Percentiles rank a stretch among this genome's conserved stretches.
phyloP scores from a whole-genome alignment of 2,888 invertebrate genomes.

The Macropis europaea region DNA sequence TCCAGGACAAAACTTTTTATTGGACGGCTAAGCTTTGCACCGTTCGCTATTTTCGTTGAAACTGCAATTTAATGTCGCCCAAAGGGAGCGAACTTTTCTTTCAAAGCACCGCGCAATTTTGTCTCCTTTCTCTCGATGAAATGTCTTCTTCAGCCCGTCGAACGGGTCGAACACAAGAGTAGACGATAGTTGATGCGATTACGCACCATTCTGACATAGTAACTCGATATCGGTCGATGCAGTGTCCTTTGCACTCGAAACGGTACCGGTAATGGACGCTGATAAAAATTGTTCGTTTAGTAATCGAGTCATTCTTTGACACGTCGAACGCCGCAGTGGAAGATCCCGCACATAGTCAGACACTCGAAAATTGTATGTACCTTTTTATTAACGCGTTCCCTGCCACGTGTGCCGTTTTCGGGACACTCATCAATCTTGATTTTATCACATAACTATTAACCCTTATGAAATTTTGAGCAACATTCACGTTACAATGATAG shows the following conservation, averaged over 20 bases:
- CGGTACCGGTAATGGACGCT: neutral
- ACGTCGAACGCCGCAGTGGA: too few relatives aligned
- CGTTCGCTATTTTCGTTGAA: constrained; percentile 5
- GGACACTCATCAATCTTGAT: too few relatives aligned
- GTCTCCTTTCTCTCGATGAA: constrained; percentile 2
- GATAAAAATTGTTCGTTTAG: neutral
- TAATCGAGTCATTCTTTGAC: neutral
- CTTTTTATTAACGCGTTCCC: too few relatives aligned
- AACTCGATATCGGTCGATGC: neutral
- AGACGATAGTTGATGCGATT: constrained; percentile 2
- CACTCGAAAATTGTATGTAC: too few relatives aligned
- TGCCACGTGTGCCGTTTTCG: too few relatives aligned
- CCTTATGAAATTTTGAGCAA: too few relatives aligned
- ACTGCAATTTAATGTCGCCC: constrained; percentile 21
- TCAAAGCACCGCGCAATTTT: constrained; percentile 2
- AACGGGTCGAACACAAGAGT: neutral
- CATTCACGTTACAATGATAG: too few relatives aligned
- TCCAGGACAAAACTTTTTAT: neutral
- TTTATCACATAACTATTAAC: too few relatives aligned
- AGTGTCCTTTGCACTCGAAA: neutral
- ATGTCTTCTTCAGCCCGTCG: constrained; percentile 2
- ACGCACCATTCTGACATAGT: neutral
- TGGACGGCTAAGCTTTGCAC: neutral
- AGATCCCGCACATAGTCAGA: too few relatives aligned
- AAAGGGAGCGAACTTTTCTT: constrained; percentile 23